These are phyloP conservation scores for Pygocentrus nattereri DNA, from an alignment of 2,797 vertebrate genomes.

Conservation along the genomic window DNA sequence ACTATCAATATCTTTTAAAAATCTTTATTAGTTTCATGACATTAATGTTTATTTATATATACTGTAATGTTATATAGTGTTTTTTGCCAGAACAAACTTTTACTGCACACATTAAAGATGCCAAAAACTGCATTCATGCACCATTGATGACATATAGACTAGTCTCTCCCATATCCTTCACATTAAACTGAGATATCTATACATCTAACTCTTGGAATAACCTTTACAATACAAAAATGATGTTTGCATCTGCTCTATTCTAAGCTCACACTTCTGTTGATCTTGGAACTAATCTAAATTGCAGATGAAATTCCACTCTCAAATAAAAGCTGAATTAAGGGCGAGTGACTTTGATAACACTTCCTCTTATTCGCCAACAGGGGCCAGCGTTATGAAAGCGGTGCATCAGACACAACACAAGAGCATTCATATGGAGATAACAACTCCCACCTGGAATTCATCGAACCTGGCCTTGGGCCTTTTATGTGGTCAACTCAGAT, in stretches of 20 bases:
- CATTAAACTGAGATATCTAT: neutral
- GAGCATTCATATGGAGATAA: conserved; percentile 46
- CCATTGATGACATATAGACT: neutral
- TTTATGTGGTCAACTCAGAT: conserved; percentile 11
- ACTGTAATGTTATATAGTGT: neutral
- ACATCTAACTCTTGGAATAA: neutral
- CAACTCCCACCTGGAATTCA: neutral
- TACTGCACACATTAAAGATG: neutral
- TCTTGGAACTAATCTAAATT: neutral
- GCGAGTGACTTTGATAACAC: neutral
- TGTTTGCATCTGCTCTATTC: neutral
- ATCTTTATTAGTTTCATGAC: neutral
- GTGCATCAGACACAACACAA: conserved; percentile 11
- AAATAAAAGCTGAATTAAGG: conserved; percentile 30
- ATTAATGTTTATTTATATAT: neutral
- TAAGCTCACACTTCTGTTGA: neutral
- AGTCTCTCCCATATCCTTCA: neutral
- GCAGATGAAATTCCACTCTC: conserved; percentile 3
- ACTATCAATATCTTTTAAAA: neutral
- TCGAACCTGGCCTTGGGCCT: neutral
- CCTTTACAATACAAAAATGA: neutral
- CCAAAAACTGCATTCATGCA: neutral
- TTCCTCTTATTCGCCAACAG: neutral
- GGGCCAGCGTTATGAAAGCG: conserved; percentile 6
- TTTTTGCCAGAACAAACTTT: neutral